phyloP scores from a whole-genome alignment of 1,140 invertebrate genomes.

The Bombus terrestris region DNA sequence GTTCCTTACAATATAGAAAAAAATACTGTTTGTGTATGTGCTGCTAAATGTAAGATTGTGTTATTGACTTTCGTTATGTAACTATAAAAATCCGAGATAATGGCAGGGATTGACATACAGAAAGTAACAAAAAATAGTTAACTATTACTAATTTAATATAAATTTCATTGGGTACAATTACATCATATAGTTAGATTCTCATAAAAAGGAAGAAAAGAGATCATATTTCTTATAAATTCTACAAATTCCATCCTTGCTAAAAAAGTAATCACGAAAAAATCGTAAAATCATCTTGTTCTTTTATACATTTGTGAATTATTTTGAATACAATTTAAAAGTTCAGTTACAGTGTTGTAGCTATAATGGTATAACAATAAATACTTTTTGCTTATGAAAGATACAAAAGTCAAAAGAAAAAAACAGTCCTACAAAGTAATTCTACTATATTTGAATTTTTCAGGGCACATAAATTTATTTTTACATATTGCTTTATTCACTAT shows the following conservation, averaged over 20 bases:
- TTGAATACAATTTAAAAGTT: constrained; percentile 51
- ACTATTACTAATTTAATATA: constrained; percentile 62
- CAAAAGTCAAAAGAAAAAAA: neutral
- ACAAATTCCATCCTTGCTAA: constrained; percentile 60
- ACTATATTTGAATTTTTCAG: constrained; percentile 10
- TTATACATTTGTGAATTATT: constrained; percentile 48
- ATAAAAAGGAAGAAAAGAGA: constrained; percentile 19
- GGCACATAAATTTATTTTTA: constrained; percentile 54
- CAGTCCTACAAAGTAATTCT: constrained; percentile 41
- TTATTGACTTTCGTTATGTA: constrained; percentile 68
- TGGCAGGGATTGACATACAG: constrained; percentile 66
- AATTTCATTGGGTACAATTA: constrained; percentile 54
- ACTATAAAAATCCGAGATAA: constrained; percentile 59
- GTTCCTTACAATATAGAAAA: constrained; percentile 70
- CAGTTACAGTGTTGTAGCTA: constrained; percentile 53
- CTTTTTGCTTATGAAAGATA: constrained; percentile 24
- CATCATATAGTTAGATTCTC: constrained; percentile 49
- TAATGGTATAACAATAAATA: constrained; percentile 35
- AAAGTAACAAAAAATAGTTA: constrained; percentile 63
- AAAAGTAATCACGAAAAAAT: constrained; percentile 53
- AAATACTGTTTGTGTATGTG: constrained; percentile 74
- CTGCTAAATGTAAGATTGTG: constrained; percentile 73
- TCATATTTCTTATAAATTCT: constrained; percentile 50
- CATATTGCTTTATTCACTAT: constrained; percentile 37
- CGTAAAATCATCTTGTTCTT: constrained; percentile 25